Conservation (phyloP, 2,113 vertebrate species). For the Passer domesticus region DNA sequence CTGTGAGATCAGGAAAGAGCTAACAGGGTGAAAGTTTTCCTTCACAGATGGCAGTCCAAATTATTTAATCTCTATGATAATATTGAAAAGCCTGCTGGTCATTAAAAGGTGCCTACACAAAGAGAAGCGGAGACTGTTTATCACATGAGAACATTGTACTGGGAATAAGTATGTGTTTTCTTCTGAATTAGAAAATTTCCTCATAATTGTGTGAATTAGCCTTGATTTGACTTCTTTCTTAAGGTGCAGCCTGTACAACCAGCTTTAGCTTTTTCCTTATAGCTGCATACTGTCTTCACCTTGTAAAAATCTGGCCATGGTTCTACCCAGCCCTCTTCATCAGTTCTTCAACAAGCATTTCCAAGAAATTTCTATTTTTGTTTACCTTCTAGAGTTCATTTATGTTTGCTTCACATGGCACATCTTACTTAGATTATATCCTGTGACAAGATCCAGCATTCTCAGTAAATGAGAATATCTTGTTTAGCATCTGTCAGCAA, state of each 20-base stretch:
- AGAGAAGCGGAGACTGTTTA: fast-evolving
- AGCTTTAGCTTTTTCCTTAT: not conserved
- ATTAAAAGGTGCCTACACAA: not conserved
- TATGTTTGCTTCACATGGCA: not conserved
- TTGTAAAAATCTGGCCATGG: not conserved
- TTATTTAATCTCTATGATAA: not conserved
- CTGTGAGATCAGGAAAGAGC: not conserved
- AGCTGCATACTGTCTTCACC: not conserved
- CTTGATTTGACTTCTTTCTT: not conserved
- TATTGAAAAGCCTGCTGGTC: not conserved
- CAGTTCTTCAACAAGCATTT: not conserved
- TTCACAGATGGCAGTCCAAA: not conserved
- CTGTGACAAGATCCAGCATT: not conserved
- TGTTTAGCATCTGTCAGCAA: not conserved
- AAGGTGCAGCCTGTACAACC: not conserved
- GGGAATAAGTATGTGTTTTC: not conserved
- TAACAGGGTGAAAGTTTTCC: not conserved
- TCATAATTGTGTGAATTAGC: not conserved
- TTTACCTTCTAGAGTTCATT: not conserved
- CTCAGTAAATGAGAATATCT: not conserved
- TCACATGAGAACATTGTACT: not conserved
- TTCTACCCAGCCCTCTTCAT: not conserved
- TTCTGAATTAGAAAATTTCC: not conserved
- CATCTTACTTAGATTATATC: not conserved
- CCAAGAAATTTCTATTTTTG: not conserved